Percentiles rank a stretch among this genome's conserved stretches.
Evolutionary conservation across 2,888 invertebrate genomes (phyloP).

Genomic region (Orthonychiurus folsomi): DNA sequence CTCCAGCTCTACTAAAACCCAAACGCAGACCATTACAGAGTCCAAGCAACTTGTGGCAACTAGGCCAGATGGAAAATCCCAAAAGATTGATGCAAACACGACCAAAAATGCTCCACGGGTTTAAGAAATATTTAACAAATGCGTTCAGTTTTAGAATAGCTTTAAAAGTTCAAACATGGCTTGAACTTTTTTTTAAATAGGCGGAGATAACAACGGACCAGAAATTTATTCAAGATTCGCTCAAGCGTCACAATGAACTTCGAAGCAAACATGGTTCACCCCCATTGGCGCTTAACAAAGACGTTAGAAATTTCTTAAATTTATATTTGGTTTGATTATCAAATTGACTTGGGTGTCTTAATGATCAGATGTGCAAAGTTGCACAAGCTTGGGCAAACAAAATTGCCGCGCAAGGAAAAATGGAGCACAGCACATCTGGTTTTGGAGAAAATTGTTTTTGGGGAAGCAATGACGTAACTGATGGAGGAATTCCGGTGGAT

Average conservation of each 20-base stretch:
- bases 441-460: conserved; percentile 39
- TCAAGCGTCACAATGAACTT: conserved; percentile 31
- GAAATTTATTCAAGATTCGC: conserved; percentile 27
- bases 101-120: background rate
- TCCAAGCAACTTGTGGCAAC: conserved; percentile 13
- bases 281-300: conserved; percentile 25
- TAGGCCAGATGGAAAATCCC: conserved; percentile 3
- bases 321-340: background rate
- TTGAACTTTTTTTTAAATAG: too few species aligned
- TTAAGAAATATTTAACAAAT: background rate
- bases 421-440: conserved; percentile 35
- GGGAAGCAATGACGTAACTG: conserved; percentile 23
- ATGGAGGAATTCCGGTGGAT: conserved; percentile 28
- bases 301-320: conserved; percentile 16
- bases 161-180: too few species aligned
- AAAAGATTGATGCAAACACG: background rate
- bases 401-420: conserved; percentile 29
- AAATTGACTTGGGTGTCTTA: background rate
- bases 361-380: conserved; percentile 27
- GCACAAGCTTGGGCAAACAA: conserved; percentile 37
- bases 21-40: conserved; percentile 34
- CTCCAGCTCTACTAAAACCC: conserved; percentile 30
- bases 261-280: conserved; percentile 26
- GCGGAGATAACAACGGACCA: conserved; percentile 31
- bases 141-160: background rate